Percentiles rank a stretch among this genome's conserved stretches.
Conservation (phyloP, 2,797 vertebrate genomes). For the Protonibea diacanthus region DNA sequence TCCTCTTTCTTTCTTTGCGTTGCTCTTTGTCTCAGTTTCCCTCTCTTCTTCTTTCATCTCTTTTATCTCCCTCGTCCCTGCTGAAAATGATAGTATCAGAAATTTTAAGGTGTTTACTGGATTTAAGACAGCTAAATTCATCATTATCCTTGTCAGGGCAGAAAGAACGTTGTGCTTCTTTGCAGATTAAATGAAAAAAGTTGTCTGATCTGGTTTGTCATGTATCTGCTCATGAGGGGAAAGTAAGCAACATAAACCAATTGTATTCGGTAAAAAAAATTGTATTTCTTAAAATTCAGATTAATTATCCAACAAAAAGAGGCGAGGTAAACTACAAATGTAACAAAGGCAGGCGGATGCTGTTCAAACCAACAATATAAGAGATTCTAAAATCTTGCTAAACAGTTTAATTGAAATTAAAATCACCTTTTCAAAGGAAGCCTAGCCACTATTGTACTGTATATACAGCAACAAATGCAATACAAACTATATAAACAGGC, state of each 20-base stretch:
- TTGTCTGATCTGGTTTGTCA: neutral
- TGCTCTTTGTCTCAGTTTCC: neutral
- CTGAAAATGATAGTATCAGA: too few relatives aligned
- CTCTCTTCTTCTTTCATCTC: neutral
- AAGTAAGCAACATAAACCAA: too few relatives aligned
- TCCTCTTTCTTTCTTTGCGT: constrained; percentile 9
- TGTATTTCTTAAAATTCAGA: too few relatives aligned
- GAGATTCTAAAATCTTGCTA: neutral
- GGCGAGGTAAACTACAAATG: too few relatives aligned
- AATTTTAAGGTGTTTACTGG: neutral
- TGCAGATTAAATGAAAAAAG: neutral
- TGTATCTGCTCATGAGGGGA: too few relatives aligned
- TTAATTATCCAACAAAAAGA: too few relatives aligned
- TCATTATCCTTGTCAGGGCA: neutral
- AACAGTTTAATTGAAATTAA: neutral
- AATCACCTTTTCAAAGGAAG: neutral
- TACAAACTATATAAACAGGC: neutral
- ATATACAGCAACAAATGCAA: too few relatives aligned
- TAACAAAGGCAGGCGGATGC: too few relatives aligned
- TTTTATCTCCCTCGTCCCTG: neutral
- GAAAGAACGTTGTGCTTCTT: neutral
- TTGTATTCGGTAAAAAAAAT: too few relatives aligned
- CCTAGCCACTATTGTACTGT: neutral
- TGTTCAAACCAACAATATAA: too few relatives aligned
- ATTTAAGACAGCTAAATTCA: neutral